Conservation (phyloP, 2,113 vertebrate species). For the Callorhinus ursinus region DNA sequence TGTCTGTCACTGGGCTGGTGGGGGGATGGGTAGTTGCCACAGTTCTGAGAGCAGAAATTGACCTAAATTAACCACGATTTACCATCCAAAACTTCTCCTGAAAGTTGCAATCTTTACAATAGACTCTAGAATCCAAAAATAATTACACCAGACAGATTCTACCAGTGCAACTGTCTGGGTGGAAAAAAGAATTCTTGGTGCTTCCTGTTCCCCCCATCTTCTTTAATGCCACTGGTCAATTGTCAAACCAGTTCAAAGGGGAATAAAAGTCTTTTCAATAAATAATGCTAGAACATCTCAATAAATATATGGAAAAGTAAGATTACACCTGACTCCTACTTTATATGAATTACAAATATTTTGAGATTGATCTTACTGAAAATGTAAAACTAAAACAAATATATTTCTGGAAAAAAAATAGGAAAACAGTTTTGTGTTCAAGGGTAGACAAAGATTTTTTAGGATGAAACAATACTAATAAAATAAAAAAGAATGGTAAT, state of each 20-base stretch:
- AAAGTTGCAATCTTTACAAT: neutral
- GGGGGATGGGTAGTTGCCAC: neutral
- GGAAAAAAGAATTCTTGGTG: neutral
- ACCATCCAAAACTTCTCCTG: neutral
- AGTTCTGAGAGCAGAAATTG: neutral
- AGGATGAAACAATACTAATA: neutral
- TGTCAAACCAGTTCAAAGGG: neutral
- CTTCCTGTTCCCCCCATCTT: neutral
- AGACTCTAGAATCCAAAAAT: neutral
- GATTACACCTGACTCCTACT: neutral
- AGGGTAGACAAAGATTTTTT: neutral
- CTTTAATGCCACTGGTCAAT: neutral
- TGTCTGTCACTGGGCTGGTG: neutral
- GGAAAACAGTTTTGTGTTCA: neutral
- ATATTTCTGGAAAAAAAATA: neutral
- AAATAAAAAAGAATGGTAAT: neutral
- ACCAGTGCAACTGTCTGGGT: neutral
- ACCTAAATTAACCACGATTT: neutral
- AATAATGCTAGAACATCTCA: neutral
- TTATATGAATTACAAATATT: neutral
- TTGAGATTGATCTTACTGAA: neutral
- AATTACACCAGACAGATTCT: neutral
- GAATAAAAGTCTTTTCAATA: neutral
- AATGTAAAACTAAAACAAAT: neutral
- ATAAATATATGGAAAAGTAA: neutral